Base-by-base conservation (phyloP, 2,113 vertebrate species). In the Muntiacus muntjak region DNA sequence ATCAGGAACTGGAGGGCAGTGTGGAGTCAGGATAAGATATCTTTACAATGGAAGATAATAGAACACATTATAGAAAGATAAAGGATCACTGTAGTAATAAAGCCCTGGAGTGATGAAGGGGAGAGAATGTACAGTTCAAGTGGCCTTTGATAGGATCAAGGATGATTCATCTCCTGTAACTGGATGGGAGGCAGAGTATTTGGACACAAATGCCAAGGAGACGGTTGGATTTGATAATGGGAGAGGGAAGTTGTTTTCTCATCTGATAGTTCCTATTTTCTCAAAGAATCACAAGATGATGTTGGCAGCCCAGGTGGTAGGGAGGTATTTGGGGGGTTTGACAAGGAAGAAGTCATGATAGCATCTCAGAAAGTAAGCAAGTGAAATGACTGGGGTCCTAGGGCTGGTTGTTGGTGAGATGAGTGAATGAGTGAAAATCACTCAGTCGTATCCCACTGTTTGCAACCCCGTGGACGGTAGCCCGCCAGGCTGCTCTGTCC, bases 391-490 rank as follows among this genome's bases (percentile, higher is more conserved):
- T 17, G 19, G 58, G 52, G 17, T 64, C 23, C 17, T 7, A 58
- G 23, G 30, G n/a, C 79, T 71, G 76, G 25, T 3, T 26, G 36
- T n/a, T 33, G 78, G 54, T 76, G 79, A 82, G 82, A 43, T 26
- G 71, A 76, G 3, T 76, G 71, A 76, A 26, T 43, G 36, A 26
- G 23, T 43, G 71, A 76, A 40, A 43, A 23, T 76, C 12, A 43
- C 23, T 76, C 23, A 76, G 10, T 14, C 0, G 0, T 76, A 26
- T 76, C 23, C 0, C 2, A 76, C 36, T 76, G 2, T 74, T 74
- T 43, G 36, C 36, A 43, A 26, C 71, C 36, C 71, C 23, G 7
- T 7, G 23, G 71, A 26, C 3, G 3, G 12, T 76, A 76, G 71
- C 71, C 71, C 11, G 0, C 23, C 71, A 76, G 36, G 12, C 71